Percentiles rank a stretch among this genome's conserved stretches.
These are phyloP conservation scores for Pollachius pollachius DNA, from an alignment of 2,113 vertebrate genomes.

Conservation along the genomic window DNA sequence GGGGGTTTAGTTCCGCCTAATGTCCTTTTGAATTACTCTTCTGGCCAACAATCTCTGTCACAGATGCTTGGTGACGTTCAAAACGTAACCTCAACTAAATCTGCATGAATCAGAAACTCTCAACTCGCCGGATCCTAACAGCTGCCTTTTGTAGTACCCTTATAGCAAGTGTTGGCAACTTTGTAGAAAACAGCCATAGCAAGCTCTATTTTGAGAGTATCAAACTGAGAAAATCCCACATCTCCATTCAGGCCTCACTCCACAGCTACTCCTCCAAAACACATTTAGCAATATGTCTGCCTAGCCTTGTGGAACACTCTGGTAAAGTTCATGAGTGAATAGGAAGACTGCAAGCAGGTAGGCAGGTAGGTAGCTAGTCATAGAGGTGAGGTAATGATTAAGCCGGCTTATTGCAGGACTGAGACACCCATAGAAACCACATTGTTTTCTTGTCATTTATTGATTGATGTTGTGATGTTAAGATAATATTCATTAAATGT, in stretches of 20 bases:
- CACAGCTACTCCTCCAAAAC: neutral
- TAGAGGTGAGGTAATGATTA: too few species aligned
- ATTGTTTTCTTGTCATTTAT: too few species aligned
- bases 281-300: neutral
- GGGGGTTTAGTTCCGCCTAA: neutral
- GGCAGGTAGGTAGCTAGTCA: too few species aligned
- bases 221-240: too few species aligned
- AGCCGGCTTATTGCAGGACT: too few species aligned
- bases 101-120: conserved; percentile 30
- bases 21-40: conserved; percentile 5
- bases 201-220: too few species aligned
- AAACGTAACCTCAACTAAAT: conserved; percentile 18
- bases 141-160: neutral
- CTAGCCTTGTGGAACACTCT: too few species aligned
- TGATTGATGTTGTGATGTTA: too few species aligned
- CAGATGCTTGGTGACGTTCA: conserved; percentile 34
- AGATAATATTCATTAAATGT: too few species aligned
- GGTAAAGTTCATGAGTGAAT: too few species aligned
- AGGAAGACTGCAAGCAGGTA: too few species aligned
- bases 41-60: conserved; percentile 5
- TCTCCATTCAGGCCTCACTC: neutral
- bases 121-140: neutral
- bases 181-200: neutral
- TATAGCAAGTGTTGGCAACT: neutral
- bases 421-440: too few species aligned